Base-by-base conservation (phyloP, 2,797 vertebrate species). In the Varecia variegata region DNA sequence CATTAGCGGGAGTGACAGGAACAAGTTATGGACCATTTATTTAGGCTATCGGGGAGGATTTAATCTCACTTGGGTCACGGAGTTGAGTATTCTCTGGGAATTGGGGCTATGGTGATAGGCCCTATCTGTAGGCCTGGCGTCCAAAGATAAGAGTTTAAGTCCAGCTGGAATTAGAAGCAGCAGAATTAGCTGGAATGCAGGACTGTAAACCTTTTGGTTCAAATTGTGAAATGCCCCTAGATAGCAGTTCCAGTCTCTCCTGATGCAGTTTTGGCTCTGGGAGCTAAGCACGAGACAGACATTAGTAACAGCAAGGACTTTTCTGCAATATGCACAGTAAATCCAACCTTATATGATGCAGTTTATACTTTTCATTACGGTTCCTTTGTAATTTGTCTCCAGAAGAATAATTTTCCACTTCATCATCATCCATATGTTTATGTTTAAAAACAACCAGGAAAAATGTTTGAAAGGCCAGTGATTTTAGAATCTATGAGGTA, bases 81-180 rank as follows among this genome's bases (percentile, higher is more conserved):
- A 98, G 96, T 98, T 97, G 98, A 98, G 89, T 79, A 81, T 98
- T 98, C 98, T 96, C 96, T 88, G 98, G 98, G 98, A 98, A 98
- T 96, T 98, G 98, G 98, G 98, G 97, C 97, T 93, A 81, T 97
- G 0, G 95, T 97, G 98, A 98, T 98, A 98, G 97, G 94, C 97
- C 94, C 79, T 98, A 97, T 98, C 98, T 98, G 97, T 94, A 97
- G 96, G 98, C 98, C 98, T 98, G 98, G 97, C 95, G 58, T 97
- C 93, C 76, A 94, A 97, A 98, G 98, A 99, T 99, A 99, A 98
- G 98, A 97, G 95, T 98, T 98, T 98, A 97, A 98, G 97, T 98
- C 98, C 95, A 90, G 74, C 89, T 96, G 94, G 97, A 98, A 98
- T 98, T 98, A 98, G 97, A 98, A 98, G 97, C 96, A 93, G 68